Conservation (phyloP, 2,797 vertebrate species). For the Phylloscopus collybita region DNA sequence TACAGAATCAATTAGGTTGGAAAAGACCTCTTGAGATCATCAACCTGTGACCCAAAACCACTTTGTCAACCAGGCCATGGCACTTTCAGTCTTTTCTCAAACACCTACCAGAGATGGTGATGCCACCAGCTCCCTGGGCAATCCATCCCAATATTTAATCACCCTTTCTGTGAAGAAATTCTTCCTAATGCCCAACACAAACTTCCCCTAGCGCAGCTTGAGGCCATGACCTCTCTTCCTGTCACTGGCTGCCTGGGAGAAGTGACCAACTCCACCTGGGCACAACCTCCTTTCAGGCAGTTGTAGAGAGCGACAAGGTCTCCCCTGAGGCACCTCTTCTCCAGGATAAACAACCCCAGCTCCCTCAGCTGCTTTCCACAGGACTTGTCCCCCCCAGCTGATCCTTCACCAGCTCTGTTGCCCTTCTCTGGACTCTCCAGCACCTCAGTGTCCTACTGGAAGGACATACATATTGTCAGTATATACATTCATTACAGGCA, state of each 20-base stretch:
- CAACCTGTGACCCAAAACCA: not conserved
- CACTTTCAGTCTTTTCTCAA: not conserved
- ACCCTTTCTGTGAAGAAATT: not conserved
- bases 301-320: accelerated
- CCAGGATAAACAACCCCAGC: not conserved
- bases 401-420: not conserved
- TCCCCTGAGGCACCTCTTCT: not conserved
- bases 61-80: not conserved
- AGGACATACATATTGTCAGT: not conserved
- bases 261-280: not conserved
- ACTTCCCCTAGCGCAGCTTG: too few relatives aligned
- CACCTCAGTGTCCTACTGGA: not conserved
- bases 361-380: not conserved
- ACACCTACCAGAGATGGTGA: not conserved
- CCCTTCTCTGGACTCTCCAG: not conserved
- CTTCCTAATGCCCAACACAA: not conserved
- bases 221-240: not conserved
- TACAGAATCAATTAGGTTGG: not conserved
- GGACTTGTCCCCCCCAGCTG: not conserved
- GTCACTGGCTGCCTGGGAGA: accelerated
- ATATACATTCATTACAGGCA: not conserved
- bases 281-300: too few relatives aligned
- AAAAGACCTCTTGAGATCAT: not conserved
- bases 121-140: not conserved
- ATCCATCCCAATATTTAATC: not conserved